These are phyloP conservation scores for Sylvietta virens DNA, from an alignment of 2,113 vertebrate species.

Conservation along the genomic window DNA sequence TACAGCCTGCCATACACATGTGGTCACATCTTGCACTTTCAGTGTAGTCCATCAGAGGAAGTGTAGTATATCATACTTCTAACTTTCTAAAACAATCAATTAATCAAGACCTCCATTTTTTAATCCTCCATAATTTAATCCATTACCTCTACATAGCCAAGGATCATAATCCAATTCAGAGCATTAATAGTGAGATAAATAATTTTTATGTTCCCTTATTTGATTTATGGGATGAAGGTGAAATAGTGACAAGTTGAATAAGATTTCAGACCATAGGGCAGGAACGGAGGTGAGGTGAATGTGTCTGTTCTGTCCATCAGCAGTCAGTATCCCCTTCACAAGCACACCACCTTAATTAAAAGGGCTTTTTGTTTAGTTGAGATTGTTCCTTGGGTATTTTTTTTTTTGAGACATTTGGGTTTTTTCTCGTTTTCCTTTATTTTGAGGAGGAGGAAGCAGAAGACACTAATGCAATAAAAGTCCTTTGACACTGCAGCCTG, in stretches of 20 bases:
- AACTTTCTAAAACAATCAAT: background rate
- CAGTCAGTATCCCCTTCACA: background rate
- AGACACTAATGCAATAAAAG: background rate
- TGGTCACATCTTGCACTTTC: background rate
- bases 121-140: too few species aligned
- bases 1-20: background rate
- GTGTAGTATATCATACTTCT: background rate
- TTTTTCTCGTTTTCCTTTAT: background rate
- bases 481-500: background rate
- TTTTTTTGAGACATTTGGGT: accelerated
- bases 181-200: background rate
- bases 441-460: background rate
- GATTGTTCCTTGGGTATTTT: background rate
- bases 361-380: accelerated
- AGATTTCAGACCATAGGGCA: background rate
- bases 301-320: background rate
- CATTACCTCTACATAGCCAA: background rate
- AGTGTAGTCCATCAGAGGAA: background rate
- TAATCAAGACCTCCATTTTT: background rate
- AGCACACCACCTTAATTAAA: background rate
- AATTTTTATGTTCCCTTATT: background rate
- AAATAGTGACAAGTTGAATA: background rate
- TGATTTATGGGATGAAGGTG: background rate
- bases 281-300: background rate
- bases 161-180: background rate